Percentiles rank a stretch among this genome's conserved stretches.
Evolutionary conservation across 2,113 vertebrate species (phyloP).

Genomic region (Sinosuthora webbiana): DNA sequence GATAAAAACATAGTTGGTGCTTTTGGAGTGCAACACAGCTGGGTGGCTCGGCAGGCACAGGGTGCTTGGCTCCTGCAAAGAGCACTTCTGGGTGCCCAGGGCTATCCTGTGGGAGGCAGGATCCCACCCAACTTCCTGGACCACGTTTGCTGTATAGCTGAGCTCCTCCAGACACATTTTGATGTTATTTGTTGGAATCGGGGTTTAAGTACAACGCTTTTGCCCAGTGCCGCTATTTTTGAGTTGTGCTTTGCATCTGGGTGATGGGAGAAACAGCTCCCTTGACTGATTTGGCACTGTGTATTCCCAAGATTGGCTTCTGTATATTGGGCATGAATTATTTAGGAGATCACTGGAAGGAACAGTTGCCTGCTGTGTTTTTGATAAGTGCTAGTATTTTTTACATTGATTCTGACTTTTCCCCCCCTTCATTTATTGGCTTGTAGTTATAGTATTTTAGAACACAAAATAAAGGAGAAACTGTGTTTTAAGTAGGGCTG

Average conservation of each 20-base stretch:
- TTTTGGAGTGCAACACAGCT: neutral
- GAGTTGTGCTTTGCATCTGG: neutral
- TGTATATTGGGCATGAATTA: neutral
- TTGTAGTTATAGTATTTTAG: neutral
- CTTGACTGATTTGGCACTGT: neutral
- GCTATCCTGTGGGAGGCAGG: neutral
- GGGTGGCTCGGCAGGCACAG: neutral
- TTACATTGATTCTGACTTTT: neutral
- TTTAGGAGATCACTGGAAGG: neutral
- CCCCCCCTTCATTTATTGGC: neutral
- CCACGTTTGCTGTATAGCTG: accelerated
- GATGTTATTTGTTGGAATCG: neutral
- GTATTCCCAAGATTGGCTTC: neutral
- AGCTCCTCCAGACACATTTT: neutral
- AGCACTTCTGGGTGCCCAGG: neutral
- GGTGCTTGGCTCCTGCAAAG: neutral
- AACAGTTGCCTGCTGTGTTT: neutral
- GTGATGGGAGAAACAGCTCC: neutral
- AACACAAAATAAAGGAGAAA: neutral
- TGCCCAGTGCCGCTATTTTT: accelerated
- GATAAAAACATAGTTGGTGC: neutral
- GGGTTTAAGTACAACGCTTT: accelerated
- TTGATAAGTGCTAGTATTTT: neutral
- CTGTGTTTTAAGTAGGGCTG: neutral
- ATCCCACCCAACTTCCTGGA: neutral